Percentiles rank a stretch among this genome's conserved stretches.
Evolutionary conservation across 1,140 invertebrate species (phyloP).

Genomic region (Ladona fulva): DNA sequence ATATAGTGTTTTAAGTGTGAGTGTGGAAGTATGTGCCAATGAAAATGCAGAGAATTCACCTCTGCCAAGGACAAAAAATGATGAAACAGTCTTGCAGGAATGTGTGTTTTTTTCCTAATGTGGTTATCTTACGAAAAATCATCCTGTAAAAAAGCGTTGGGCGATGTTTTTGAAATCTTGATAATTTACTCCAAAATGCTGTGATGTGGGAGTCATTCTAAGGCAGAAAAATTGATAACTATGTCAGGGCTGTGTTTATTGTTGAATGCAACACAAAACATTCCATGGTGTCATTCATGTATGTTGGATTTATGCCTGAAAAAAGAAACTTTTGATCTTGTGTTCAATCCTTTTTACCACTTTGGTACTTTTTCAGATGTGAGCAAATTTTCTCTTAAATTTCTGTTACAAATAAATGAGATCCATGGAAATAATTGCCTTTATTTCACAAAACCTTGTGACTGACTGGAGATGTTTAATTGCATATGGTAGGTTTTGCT

Average conservation of each 20-base stretch:
- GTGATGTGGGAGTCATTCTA: neutral
- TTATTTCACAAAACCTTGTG: no score
- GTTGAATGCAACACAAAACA: slow-evolving; percentile 9
- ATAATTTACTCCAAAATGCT: slow-evolving; percentile 2
- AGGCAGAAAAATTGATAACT: neutral
- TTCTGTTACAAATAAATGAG: slow-evolving; percentile 7
- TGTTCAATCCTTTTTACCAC: slow-evolving; percentile 1
- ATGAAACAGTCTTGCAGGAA: neutral
- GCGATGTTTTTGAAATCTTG: neutral
- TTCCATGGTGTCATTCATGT: slow-evolving; percentile 4
- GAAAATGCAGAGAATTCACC: neutral
- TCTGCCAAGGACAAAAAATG: neutral
- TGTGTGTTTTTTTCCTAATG: neutral
- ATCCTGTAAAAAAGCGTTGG: neutral
- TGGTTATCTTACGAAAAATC: neutral
- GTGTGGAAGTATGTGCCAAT: neutral
- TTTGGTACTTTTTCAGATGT: slow-evolving; percentile 6
- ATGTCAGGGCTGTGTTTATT: slow-evolving; percentile 1
- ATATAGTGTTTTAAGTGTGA: neutral
- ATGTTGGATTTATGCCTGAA: slow-evolving; percentile 5
- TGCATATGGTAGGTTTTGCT: no score
- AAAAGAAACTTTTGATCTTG: slow-evolving; percentile 2
- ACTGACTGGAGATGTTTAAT: no score
- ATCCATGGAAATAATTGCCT: neutral
- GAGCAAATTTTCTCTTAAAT: slow-evolving; percentile 6